Evolutionary conservation across 1,140 invertebrate species (phyloP).

Genomic region (Aphidius gifuensis): DNA sequence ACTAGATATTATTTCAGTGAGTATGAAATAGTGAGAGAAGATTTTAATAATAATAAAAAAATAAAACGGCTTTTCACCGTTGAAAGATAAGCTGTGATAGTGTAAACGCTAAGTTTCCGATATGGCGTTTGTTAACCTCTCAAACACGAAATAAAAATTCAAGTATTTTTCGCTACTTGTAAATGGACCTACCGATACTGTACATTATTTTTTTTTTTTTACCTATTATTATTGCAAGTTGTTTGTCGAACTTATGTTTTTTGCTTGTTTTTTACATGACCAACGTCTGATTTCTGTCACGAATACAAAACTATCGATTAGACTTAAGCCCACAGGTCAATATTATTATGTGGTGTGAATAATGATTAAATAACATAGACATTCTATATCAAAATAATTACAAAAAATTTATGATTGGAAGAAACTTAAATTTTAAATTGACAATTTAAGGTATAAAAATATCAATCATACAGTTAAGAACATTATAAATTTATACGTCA

Average conservation of each 20-base stretch:
- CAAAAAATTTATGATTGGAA: too few relatives aligned
- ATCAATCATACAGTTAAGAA: too few relatives aligned
- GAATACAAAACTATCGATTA: slow-evolving; percentile 2
- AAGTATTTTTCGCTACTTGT: slow-evolving; percentile 1
- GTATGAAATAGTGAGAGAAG: not conserved
- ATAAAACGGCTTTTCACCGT: slow-evolving; percentile 9
- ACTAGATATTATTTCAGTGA: not conserved
- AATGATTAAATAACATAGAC: too few relatives aligned
- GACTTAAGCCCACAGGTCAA: not conserved
- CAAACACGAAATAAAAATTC: not conserved
- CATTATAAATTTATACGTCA: too few relatives aligned
- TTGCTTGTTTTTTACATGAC: not conserved
- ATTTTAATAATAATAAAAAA: not conserved
- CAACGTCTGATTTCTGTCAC: slow-evolving; percentile 1
- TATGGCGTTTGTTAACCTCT: slow-evolving; percentile 8
- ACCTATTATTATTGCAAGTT: not conserved
- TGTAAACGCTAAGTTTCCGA: slow-evolving; percentile 1
- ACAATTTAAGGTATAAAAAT: too few relatives aligned
- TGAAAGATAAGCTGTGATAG: slow-evolving; percentile 8
- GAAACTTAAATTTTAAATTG: too few relatives aligned
- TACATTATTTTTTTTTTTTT: not conserved
- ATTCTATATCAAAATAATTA: too few relatives aligned
- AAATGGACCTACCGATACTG: not conserved
- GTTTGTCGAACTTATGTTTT: not conserved
- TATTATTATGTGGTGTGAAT: too few relatives aligned